These are phyloP conservation scores for Spodoptera picta DNA, from an alignment of 2,888 invertebrate genomes.

Conservation along the genomic window DNA sequence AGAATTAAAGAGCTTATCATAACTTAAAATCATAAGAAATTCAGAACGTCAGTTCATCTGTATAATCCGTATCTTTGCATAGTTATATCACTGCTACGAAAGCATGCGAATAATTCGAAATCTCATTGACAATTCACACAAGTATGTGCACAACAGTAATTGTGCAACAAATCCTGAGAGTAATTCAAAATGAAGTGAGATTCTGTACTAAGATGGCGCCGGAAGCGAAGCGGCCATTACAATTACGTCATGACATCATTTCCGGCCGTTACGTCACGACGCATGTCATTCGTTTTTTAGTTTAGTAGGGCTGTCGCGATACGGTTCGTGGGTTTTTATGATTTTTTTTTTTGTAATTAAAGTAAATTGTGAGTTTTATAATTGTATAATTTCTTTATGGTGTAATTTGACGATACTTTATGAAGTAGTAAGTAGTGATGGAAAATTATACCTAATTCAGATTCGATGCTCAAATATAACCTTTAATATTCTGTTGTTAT, in stretches of 20 bases:
- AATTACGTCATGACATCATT: constrained; percentile 34
- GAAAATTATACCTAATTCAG: too few relatives aligned
- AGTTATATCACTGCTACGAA: too few relatives aligned
- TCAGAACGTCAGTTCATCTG: too few relatives aligned
- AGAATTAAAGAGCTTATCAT: too few relatives aligned
- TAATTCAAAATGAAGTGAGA: constrained; percentile 42
- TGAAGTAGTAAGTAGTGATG: too few relatives aligned
- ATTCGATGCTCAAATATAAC: too few relatives aligned
- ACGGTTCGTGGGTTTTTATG: background rate
- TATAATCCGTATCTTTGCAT: too few relatives aligned
- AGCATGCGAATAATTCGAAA: background rate
- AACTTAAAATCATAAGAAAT: too few relatives aligned
- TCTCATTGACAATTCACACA: background rate
- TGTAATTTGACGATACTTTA: too few relatives aligned
- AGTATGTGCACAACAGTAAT: constrained; percentile 1
- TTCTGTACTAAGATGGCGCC: constrained; percentile 36
- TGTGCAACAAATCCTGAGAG: constrained; percentile 18
- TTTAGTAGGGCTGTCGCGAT: constrained; percentile 29
- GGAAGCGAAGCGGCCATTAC: constrained; percentile 44
- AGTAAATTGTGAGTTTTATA: background rate
- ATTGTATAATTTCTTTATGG: too few relatives aligned
- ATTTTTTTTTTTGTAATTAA: background rate
- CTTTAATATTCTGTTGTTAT: too few relatives aligned
- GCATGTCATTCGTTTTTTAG: constrained; percentile 35
- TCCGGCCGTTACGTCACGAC: constrained; percentile 51